Percentiles rank a stretch among this genome's conserved stretches.
These are phyloP conservation scores for Tachystola acroxantha DNA, from an alignment of 2,888 invertebrate species.

Conservation along the genomic window DNA sequence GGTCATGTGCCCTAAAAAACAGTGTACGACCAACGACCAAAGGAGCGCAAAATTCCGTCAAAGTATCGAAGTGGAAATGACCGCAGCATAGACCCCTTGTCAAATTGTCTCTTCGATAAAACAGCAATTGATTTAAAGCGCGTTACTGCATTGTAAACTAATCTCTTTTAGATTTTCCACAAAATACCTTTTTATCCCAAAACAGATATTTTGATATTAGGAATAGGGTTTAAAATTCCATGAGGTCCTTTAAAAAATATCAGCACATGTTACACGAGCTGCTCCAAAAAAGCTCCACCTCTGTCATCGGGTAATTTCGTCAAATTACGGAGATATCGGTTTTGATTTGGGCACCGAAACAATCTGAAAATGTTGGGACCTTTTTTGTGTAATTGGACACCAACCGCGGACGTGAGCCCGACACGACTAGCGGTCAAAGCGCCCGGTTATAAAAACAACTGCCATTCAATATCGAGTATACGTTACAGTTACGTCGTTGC, in stretches of 20 bases:
- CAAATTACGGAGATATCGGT: conserved; percentile 63
- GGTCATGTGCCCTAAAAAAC: conserved; percentile 17
- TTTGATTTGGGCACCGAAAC: conserved; percentile 64
- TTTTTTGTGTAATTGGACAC: conserved; percentile 68
- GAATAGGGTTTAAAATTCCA: not conserved
- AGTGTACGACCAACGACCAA: not conserved
- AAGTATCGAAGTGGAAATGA: conserved; percentile 46
- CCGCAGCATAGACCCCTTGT: conserved; percentile 50
- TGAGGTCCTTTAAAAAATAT: not conserved
- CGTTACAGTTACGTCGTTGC: conserved; percentile 16
- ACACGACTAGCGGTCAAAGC: conserved; percentile 41
- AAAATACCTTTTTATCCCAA: not conserved
- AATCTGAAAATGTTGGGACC: conserved; percentile 53
- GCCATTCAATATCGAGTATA: conserved; percentile 24
- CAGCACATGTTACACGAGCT: conserved; percentile 1
- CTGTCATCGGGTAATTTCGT: conserved; percentile 61
- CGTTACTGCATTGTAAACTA: conserved; percentile 54
- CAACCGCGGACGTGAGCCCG: conserved; percentile 45
- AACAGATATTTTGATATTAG: not conserved
- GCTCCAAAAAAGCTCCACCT: conserved; percentile 30
- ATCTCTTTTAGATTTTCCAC: conserved; percentile 32
- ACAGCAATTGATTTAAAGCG: conserved; percentile 46
- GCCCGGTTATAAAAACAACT: conserved; percentile 38
- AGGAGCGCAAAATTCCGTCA: conserved; percentile 40
- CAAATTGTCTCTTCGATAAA: conserved; percentile 53